phyloP scores from a whole-genome alignment of 2,797 vertebrate genomes.

The Meriones psammophilus region DNA sequence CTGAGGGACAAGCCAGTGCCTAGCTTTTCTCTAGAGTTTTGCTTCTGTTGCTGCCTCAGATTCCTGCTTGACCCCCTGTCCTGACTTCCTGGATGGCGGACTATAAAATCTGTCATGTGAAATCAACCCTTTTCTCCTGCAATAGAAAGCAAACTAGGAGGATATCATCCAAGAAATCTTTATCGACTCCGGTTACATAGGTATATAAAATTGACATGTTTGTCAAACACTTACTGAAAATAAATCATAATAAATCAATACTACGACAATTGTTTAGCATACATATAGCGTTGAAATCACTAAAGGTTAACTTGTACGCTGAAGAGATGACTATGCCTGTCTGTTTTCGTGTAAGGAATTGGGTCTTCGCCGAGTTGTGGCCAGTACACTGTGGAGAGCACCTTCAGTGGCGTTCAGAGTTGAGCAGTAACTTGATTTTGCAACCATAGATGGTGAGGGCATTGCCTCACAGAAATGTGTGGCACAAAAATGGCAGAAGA shows the following conservation, averaged over 20 bases:
- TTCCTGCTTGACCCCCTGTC: neutral
- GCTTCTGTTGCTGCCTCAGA: neutral
- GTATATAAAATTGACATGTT: neutral
- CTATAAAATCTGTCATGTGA: neutral
- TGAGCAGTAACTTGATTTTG: neutral
- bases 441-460: neutral
- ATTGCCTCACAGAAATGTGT: neutral
- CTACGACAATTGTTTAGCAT: neutral
- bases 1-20: neutral
- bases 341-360: neutral
- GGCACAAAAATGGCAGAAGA: neutral
- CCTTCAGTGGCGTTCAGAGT: neutral
- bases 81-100: neutral
- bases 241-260: neutral
- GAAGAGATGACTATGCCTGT: neutral
- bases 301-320: neutral
- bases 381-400: neutral
- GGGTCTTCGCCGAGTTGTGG: neutral
- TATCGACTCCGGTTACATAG: neutral
- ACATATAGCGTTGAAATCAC: neutral
- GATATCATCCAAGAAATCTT: neutral
- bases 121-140: too few species aligned
- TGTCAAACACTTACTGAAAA: neutral
- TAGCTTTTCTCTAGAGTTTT: neutral
- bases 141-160: neutral